These are phyloP conservation scores for Chaitophorus viminalis DNA, from an alignment of 2,888 invertebrate species.

Conservation along the genomic window DNA sequence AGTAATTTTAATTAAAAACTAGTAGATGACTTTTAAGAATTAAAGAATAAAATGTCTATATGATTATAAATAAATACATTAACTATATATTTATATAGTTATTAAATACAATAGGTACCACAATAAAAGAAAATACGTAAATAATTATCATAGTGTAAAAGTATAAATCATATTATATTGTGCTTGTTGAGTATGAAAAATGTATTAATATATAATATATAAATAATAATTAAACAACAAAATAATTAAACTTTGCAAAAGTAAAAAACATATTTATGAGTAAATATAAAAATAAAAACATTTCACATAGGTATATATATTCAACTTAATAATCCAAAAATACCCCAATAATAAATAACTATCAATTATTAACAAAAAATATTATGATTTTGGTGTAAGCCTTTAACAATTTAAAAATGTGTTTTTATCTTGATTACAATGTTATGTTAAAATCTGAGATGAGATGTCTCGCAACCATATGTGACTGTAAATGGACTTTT, in stretches of 20 bases:
- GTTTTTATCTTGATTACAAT: slow-evolving; percentile 9
- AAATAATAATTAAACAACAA: slow-evolving; percentile 30
- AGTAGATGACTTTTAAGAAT: neutral
- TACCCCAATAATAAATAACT: slow-evolving; percentile 32
- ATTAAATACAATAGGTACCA: neutral
- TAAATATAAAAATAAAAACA: slow-evolving; percentile 34
- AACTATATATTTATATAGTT: neutral
- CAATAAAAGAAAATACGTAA: neutral
- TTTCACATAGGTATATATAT: neutral
- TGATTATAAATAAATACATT: neutral
- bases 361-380: slow-evolving; percentile 44
- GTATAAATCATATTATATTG: slow-evolving; percentile 41
- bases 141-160: slow-evolving; percentile 2
- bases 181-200: slow-evolving; percentile 11
- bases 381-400: slow-evolving; percentile 54
- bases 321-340: slow-evolving; percentile 23
- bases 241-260: slow-evolving; percentile 41
- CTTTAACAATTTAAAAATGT: slow-evolving; percentile 27
- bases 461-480: slow-evolving; percentile 62
- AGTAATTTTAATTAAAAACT: neutral
- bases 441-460: slow-evolving; percentile 52
- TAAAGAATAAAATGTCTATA: neutral
- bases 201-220: slow-evolving; percentile 11
- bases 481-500: slow-evolving; percentile 66
- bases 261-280: neutral